Evolutionary conservation across 2,888 invertebrate species (phyloP).

Genomic region (Epinotia nisella): DNA sequence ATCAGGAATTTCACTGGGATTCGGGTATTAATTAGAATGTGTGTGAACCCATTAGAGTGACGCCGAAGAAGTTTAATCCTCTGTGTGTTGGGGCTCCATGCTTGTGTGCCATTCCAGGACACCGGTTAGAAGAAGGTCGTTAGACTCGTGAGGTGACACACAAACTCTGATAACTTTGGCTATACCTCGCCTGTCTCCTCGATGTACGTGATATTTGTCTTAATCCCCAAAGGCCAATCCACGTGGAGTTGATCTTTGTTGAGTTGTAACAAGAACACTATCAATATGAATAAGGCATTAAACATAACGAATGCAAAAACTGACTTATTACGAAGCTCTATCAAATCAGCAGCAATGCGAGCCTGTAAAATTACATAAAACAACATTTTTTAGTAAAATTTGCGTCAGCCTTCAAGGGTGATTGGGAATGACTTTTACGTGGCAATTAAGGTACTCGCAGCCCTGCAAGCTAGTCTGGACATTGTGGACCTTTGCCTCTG

Average conservation of each 20-base stretch:
- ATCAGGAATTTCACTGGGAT: slow-evolving; percentile 59
- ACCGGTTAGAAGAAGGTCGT: slow-evolving; percentile 84
- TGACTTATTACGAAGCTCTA: slow-evolving; percentile 98
- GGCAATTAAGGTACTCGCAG: neutral
- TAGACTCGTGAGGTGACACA: slow-evolving; percentile 82
- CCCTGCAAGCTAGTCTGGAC: neutral
- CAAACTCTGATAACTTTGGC: slow-evolving; percentile 77
- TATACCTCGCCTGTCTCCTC: slow-evolving; percentile 96
- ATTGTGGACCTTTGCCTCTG: neutral
- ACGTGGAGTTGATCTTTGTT: slow-evolving; percentile 99
- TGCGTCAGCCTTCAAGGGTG: slow-evolving; percentile 84
- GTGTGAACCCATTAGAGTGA: slow-evolving; percentile 69
- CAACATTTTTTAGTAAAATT: slow-evolving; percentile 65
- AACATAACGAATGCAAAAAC: slow-evolving; percentile 99
- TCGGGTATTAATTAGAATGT: slow-evolving; percentile 65
- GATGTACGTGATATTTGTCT: slow-evolving; percentile 96
- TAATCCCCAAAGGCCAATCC: slow-evolving; percentile 98
- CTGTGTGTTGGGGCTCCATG: slow-evolving; percentile 78
- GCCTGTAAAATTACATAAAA: slow-evolving; percentile 88
- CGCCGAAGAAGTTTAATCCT: slow-evolving; percentile 71
- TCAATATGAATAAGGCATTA: slow-evolving; percentile 99
- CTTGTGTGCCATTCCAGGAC: slow-evolving; percentile 82
- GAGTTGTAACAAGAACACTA: slow-evolving; percentile 99
- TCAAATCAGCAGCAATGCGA: slow-evolving; percentile 94
- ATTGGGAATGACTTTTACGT: slow-evolving; percentile 71